Evolutionary conservation across 2,888 invertebrate species (phyloP).

Genomic region (Melanchra persicariae): DNA sequence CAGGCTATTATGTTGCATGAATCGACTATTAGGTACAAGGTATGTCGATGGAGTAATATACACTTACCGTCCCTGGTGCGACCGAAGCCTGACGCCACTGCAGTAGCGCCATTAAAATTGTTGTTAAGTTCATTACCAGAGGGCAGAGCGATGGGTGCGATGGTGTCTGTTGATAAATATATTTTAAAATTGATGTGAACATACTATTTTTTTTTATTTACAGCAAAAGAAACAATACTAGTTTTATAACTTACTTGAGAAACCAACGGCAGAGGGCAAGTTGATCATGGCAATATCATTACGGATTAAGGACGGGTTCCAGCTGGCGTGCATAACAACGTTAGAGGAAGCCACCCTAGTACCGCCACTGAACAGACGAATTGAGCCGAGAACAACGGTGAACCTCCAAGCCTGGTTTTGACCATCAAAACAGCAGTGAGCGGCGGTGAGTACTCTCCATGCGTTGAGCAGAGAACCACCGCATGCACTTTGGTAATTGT

Average conservation of each 20-base stretch:
- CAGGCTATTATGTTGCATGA: too few relatives aligned
- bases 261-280: slow-evolving; percentile 58
- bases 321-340: slow-evolving; percentile 72
- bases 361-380: slow-evolving; percentile 30
- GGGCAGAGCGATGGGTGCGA: slow-evolving; percentile 69
- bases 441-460: slow-evolving; percentile 72
- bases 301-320: slow-evolving; percentile 69
- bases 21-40: too few relatives aligned
- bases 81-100: slow-evolving; percentile 76
- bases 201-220: neutral
- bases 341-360: slow-evolving; percentile 57
- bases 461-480: slow-evolving; percentile 75
- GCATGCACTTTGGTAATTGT: slow-evolving; percentile 61
- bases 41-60: too few relatives aligned
- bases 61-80: slow-evolving; percentile 64
- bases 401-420: slow-evolving; percentile 27
- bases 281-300: slow-evolving; percentile 78
- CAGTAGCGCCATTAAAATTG: slow-evolving; percentile 65
- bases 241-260: slow-evolving; percentile 65
- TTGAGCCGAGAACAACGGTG: slow-evolving; percentile 42
- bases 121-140: slow-evolving; percentile 62
- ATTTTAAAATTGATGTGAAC: neutral
- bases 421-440: slow-evolving; percentile 41
- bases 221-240: neutral
- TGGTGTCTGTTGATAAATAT: slow-evolving; percentile 56